These are phyloP conservation scores for Drosophila oshimai DNA, from an alignment of 1,140 invertebrate genomes.

Conservation along the genomic window DNA sequence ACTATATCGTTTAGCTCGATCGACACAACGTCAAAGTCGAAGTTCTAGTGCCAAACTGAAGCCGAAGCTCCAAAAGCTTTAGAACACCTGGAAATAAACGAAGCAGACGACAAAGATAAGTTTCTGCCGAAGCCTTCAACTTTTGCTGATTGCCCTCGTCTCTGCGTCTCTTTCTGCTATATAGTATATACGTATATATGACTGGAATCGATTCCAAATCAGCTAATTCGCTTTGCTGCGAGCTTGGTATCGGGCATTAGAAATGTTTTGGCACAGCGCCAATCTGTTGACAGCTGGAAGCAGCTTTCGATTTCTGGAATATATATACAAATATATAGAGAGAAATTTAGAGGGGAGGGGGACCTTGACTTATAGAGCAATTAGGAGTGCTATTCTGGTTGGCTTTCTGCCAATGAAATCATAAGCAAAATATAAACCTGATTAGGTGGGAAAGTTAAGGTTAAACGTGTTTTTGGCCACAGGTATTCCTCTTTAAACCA, in stretches of 20 bases:
- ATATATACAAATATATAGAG: not conserved
- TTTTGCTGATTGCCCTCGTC: constrained; percentile 25
- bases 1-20: constrained; percentile 43
- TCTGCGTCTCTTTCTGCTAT: too few species aligned
- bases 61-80: constrained; percentile 72
- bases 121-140: constrained; percentile 32
- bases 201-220: constrained; percentile 36
- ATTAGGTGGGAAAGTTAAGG: constrained; percentile 11
- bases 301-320: constrained; percentile 63
- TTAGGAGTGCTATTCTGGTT: constrained; percentile 27
- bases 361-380: constrained; percentile 1
- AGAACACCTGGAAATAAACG: constrained; percentile 34
- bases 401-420: constrained; percentile 48
- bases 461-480: constrained; percentile 7
- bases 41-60: constrained; percentile 76
- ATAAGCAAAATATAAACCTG: constrained; percentile 37
- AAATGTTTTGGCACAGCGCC: constrained; percentile 68
- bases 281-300: constrained; percentile 56
- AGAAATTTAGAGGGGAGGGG: not conserved
- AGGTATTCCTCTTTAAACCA: constrained; percentile 2
- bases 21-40: constrained; percentile 74
- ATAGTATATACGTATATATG: too few species aligned
- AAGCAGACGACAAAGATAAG: constrained; percentile 36
- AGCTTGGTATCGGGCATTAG: constrained; percentile 54
- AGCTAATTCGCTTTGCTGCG: constrained; percentile 56